phyloP scores from a whole-genome alignment of 1,140 invertebrate genomes.

The Latrodectus geometricus region DNA sequence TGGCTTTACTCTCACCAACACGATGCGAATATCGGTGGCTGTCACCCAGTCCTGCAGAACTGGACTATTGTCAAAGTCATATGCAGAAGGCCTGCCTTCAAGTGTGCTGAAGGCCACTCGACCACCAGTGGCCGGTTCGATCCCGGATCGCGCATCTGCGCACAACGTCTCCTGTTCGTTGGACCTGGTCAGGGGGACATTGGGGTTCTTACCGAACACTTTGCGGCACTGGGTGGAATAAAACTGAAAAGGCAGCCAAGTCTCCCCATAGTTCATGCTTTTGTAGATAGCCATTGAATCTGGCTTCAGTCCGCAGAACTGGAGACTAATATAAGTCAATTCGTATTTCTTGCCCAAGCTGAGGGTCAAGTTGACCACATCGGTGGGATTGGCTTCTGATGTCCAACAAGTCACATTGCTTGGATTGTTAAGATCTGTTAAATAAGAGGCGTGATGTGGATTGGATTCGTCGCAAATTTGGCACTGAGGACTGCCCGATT shows the following conservation, averaged over 20 bases:
- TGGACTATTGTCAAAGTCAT: conserved; percentile 93
- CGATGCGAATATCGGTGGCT: conserved; percentile 94
- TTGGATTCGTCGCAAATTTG: conserved; percentile 88
- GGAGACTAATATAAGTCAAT: conserved; percentile 94
- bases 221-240: conserved; percentile 91
- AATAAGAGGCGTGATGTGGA: conserved; percentile 82
- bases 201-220: conserved; percentile 81
- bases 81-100: conserved; percentile 93
- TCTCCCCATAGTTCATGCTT: conserved; percentile 91
- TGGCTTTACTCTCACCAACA: conserved; percentile 80
- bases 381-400: conserved; percentile 81
- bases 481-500: conserved; percentile 72
- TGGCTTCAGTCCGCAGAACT: conserved; percentile 93
- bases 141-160: conserved; percentile 83
- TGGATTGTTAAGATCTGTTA: conserved; percentile 96
- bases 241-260: conserved; percentile 96
- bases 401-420: conserved; percentile 98
- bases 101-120: conserved; percentile 95
- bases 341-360: conserved; percentile 97
- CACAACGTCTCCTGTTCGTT: conserved; percentile 95
- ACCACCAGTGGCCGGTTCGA: conserved; percentile 72
- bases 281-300: conserved; percentile 98
- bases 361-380: conserved; percentile 82
- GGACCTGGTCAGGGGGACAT: conserved; percentile 84
- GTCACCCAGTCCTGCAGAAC: conserved; percentile 99